A percentile compares a stretch with the other conserved stretches of the same genome.
Conservation (phyloP, 2,113 vertebrate species). For the Typhlomys cinereus region DNA sequence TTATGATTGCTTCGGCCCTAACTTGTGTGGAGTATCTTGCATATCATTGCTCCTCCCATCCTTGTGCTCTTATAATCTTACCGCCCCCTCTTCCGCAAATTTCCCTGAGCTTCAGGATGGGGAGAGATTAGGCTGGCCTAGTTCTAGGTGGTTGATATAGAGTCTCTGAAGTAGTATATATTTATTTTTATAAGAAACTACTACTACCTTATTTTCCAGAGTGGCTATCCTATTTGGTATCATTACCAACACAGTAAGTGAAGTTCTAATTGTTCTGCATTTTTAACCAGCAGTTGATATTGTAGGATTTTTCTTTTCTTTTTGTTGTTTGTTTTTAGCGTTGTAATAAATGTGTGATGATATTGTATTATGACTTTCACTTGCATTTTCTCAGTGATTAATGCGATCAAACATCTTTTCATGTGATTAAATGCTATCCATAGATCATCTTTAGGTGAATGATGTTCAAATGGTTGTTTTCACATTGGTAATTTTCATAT, state of each 20-base stretch:
- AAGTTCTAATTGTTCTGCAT: background rate
- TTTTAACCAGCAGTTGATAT: background rate
- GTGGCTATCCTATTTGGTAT: background rate
- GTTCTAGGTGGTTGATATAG: no score
- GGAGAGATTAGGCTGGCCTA: no score
- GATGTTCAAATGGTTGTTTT: slow-evolving; percentile 22
- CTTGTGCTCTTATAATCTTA: no score
- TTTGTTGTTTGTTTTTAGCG: background rate
- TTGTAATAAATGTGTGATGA: background rate
- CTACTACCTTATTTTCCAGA: background rate
- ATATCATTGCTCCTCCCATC: no score
- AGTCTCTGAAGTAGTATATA: no score
- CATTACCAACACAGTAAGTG: background rate
- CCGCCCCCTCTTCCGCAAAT: no score
- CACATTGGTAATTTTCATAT: background rate
- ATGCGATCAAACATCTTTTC: background rate
- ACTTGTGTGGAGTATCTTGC: no score
- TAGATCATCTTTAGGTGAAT: background rate
- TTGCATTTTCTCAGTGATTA: background rate
- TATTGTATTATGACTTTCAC: background rate
- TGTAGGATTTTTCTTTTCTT: background rate
- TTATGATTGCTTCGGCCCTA: no score
- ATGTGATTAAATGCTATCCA: background rate
- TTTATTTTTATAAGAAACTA: background rate
- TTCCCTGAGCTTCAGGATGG: no score